Base-by-base conservation (phyloP, 2,888 invertebrate genomes). In the Caenorhabditis virilis region DNA sequence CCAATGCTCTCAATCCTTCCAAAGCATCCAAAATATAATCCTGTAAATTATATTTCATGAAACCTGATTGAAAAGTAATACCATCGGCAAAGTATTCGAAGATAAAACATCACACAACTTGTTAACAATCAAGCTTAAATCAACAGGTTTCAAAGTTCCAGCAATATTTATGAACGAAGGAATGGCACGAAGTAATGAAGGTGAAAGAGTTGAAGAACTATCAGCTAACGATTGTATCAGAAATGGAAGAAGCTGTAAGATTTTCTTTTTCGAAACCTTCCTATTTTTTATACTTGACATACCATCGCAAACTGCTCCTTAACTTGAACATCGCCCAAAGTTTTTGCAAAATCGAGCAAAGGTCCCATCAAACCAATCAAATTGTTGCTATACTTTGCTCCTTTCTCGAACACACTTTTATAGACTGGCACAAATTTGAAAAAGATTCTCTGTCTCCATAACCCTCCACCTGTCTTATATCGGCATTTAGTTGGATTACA, bases 361-460 rank as follows among this genome's bases (percentile, higher is more conserved):
- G 48, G 51, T 11, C 59, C 45, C 11, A 65, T 39, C n/a, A 65
- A 23, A 45, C 38, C 47, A 18, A 48, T 23, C 1, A 65, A 25
- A 15, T 23, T n/a, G 13, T 30, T 16, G 13, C 38, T 65, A 22
- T 47, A 9, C 7, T 42, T 27, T 6, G 26, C 42, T 33, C 27
- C 16, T 26, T 45, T 33, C 11, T 46, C 54, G 22, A 56, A 57
- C 13, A 35, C 27, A 18, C n/a, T 13, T 20, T 38, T 59, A 55
- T 36, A 59, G n/a, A 35, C 35, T 11, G 59, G 59, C 1, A 59
- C 56, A 16, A 65, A 43, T 30, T 42, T 43, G 22, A 27, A 59
- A 39, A 59, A 59, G 2, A 65, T 50, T 7, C 59, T 41, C 26
- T 65, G 65, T 38, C 59, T 50, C 65, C 65, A 65, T 3, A 65